Percentiles rank a stretch among this genome's conserved stretches.
Evolutionary conservation across 2,797 vertebrate species (phyloP).

Genomic region (Gambelia wislizenii): DNA sequence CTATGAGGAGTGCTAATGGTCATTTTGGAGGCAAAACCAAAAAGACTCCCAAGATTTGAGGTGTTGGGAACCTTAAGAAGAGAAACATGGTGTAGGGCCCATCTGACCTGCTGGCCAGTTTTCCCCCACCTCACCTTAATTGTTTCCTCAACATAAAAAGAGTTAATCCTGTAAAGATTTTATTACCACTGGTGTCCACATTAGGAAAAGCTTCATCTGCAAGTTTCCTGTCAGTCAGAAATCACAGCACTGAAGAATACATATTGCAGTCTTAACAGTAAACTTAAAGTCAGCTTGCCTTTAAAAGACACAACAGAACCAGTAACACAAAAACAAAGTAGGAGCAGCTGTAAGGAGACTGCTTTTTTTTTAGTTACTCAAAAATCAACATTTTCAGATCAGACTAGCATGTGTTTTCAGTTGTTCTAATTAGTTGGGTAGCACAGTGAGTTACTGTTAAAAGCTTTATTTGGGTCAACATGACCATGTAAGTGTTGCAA

Average conservation of each 20-base stretch:
- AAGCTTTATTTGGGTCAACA: background rate
- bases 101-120: no score
- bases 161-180: background rate
- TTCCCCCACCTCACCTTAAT: background rate
- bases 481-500: background rate
- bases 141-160: background rate
- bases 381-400: background rate
- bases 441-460: background rate
- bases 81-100: no score
- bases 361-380: background rate
- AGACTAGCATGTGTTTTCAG: background rate
- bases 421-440: background rate
- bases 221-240: background rate
- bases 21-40: no score
- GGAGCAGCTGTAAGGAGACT: background rate
- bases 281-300: background rate
- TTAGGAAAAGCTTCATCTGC: background rate
- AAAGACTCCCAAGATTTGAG: no score
- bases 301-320: background rate
- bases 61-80: no score
- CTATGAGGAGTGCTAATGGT: no score
- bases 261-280: background rate
- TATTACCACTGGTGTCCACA: background rate
- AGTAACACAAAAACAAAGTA: no score
- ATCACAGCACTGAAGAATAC: background rate